Evolutionary conservation across 2,888 invertebrate species (phyloP).

Genomic region (Cordilura impudica): DNA sequence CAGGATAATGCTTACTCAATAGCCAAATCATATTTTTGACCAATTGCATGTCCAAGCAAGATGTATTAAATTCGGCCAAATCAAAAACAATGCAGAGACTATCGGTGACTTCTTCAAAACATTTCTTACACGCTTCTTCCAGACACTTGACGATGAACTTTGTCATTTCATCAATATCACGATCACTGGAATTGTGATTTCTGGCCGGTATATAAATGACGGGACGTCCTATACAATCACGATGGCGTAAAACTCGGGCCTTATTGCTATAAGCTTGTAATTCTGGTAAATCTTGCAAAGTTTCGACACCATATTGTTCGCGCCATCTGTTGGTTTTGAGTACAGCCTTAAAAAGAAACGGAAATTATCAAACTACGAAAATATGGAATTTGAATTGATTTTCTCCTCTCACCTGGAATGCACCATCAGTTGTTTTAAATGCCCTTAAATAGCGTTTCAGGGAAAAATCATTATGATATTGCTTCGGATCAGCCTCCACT

Average conservation of each 20-base stretch:
- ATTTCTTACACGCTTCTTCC: conserved; percentile 87
- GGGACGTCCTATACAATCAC: conserved; percentile 86
- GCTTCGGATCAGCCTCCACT: conserved; percentile 84
- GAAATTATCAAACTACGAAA: conserved; percentile 65
- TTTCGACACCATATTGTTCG: conserved; percentile 84
- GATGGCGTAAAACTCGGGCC: conserved; percentile 84
- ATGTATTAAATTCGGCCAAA: conserved; percentile 84
- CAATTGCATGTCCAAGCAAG: conserved; percentile 89
- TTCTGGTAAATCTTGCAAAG: conserved; percentile 78
- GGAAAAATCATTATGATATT: conserved; percentile 87
- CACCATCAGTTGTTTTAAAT: conserved; percentile 85
- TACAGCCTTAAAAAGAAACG: conserved; percentile 80
- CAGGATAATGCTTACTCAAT: conserved; percentile 87
- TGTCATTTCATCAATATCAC: conserved; percentile 87
- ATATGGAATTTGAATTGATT: too few species aligned
- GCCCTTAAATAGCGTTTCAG: conserved; percentile 85
- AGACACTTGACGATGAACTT: conserved; percentile 88
- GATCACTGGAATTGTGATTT: conserved; percentile 84
- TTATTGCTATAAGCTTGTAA: conserved; percentile 82
- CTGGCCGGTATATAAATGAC: conserved; percentile 88
- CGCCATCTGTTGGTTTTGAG: conserved; percentile 90
- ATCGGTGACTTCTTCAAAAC: conserved; percentile 88
- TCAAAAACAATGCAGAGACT: conserved; percentile 90
- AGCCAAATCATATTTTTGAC: conserved; percentile 89
- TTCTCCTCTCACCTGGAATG: conserved; percentile 84